A percentile compares a stretch with the other conserved stretches of the same genome.
These are phyloP conservation scores for Zosterops pallidus DNA, from an alignment of 2,113 vertebrate species.

Conservation along the genomic window DNA sequence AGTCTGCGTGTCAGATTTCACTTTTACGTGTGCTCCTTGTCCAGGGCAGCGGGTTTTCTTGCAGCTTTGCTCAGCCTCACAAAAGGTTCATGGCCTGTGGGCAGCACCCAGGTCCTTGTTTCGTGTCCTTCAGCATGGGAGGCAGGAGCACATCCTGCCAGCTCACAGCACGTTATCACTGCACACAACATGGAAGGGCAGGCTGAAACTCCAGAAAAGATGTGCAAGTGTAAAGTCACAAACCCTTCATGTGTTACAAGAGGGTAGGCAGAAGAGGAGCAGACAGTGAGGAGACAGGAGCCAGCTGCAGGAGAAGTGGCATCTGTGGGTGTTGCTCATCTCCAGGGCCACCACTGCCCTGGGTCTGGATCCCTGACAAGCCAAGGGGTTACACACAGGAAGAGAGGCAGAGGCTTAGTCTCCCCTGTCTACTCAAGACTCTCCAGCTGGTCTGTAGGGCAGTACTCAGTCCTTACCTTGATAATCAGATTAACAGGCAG, in stretches of 20 bases:
- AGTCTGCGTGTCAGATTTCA: not conserved
- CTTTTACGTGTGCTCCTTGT: rapidly evolving
- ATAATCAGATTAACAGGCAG: conserved; percentile 15
- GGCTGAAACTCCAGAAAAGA: not conserved
- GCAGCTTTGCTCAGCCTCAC: not conserved
- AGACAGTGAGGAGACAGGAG: not conserved
- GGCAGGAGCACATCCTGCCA: not conserved
- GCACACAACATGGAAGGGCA: rapidly evolving
- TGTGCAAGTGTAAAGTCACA: not conserved
- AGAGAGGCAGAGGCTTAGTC: not conserved
- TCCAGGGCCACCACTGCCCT: not conserved
- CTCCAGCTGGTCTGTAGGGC: not conserved
- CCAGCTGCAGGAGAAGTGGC: not conserved
- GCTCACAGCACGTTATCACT: rapidly evolving
- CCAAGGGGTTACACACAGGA: not conserved
- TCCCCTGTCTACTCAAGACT: not conserved
- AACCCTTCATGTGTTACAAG: not conserved
- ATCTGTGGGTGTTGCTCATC: not conserved
- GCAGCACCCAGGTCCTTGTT: not conserved
- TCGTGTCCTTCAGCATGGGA: rapidly evolving
- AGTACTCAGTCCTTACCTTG: not conserved
- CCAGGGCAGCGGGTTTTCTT: not conserved
- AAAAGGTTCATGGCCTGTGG: not conserved
- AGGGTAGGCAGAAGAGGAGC: not conserved
- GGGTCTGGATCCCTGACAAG: not conserved